These are phyloP conservation scores for Aegotheles bennettii DNA, from an alignment of 2,113 vertebrate species.

Conservation along the genomic window DNA sequence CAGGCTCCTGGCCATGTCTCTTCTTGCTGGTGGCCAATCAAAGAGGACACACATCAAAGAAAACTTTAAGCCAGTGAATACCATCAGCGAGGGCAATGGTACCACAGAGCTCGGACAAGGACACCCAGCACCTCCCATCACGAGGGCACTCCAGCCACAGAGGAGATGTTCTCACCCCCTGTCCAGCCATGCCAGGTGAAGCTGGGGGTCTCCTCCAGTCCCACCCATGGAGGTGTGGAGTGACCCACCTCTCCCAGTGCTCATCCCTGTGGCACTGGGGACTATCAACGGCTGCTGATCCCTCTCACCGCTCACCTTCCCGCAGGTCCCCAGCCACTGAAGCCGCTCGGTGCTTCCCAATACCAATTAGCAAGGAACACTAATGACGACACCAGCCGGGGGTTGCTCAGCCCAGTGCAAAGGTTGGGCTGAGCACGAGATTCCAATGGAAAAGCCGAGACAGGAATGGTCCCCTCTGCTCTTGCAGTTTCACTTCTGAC, in stretches of 20 bases:
- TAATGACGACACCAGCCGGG: not conserved
- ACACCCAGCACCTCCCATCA: not conserved
- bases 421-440: not conserved
- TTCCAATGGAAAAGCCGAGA: not conserved
- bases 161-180: fast-evolving
- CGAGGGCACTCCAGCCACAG: fast-evolving
- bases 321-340: fast-evolving
- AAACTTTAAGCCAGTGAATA: not conserved
- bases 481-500: not conserved
- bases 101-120: fast-evolving
- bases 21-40: not conserved
- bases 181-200: fast-evolving
- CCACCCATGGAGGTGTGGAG: fast-evolving
- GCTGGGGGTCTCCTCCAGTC: not conserved
- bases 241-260: not conserved
- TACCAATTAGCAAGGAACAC: not conserved
- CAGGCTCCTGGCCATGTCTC: not conserved
- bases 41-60: fast-evolving
- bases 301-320: fast-evolving
- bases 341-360: not conserved
- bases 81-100: fast-evolving
- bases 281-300: fast-evolving
- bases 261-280: fast-evolving
- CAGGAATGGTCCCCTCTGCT: not conserved
- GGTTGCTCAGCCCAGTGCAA: not conserved